Evolutionary conservation across 1,140 invertebrate genomes (phyloP).

Genomic region (Pseudomyrmex cubaensis): DNA sequence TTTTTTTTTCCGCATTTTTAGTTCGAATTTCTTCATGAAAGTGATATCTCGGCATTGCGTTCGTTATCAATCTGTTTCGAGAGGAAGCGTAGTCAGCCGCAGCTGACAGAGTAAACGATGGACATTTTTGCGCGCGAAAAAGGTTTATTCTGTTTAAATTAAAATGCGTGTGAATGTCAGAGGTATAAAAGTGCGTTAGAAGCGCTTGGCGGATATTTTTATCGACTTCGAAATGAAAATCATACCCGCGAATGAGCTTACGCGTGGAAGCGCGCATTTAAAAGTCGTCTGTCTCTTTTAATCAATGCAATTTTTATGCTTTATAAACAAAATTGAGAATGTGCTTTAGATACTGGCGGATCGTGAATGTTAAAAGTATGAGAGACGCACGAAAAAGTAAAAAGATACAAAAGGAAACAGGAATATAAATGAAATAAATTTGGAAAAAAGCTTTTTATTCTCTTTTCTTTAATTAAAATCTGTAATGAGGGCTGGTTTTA

Average conservation of each 20-base stretch:
- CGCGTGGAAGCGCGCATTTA: not conserved
- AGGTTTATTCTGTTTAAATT: constrained; percentile 63
- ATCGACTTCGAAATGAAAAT: constrained; percentile 27
- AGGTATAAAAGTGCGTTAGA: constrained; percentile 18
- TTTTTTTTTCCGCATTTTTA: constrained; percentile 35
- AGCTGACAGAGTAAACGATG: constrained; percentile 64
- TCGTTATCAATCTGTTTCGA: constrained; percentile 52
- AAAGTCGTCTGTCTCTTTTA: not conserved
- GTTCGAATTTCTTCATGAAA: not conserved
- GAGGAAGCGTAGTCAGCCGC: constrained; percentile 66
- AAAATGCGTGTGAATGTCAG: constrained; percentile 28
- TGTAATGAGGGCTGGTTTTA: not conserved
- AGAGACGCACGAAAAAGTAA: not conserved
- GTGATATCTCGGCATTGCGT: not conserved
- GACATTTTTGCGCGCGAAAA: constrained; percentile 66
- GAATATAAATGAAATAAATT: constrained; percentile 25
- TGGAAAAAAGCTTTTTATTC: constrained; percentile 25
- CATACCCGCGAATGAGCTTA: constrained; percentile 1
- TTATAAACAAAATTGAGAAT: constrained; percentile 20
- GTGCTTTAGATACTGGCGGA: not conserved
- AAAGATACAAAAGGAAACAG: not conserved
- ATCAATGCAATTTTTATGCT: constrained; percentile 2
- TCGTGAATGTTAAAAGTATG: not conserved
- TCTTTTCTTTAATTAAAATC: not conserved
- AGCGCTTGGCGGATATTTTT: constrained; percentile 40